A percentile compares a stretch with the other conserved stretches of the same genome.
phyloP scores from a whole-genome alignment of 2,797 vertebrate species.

The Peromyscus eremicus region DNA sequence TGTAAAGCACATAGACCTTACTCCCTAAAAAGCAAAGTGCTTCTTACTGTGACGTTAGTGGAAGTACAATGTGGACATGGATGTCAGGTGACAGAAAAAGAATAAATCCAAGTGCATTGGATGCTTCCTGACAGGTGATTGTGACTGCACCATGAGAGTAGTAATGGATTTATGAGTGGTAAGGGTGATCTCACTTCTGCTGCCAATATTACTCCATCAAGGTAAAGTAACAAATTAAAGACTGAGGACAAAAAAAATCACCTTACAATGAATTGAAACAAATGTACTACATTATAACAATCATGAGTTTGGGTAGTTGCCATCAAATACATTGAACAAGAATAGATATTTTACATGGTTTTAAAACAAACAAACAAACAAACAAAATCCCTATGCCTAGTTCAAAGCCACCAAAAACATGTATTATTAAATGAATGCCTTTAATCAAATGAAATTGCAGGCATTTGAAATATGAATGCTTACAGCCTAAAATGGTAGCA shows the following conservation, averaged over 20 bases:
- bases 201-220: constrained; percentile 31
- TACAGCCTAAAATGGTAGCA: background rate
- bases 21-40: constrained; percentile 56
- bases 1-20: background rate
- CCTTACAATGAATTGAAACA: background rate
- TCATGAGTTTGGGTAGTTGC: constrained; percentile 5
- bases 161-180: background rate
- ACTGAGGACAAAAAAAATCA: background rate
- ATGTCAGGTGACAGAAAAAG: constrained; percentile 44
- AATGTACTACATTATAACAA: background rate
- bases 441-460: constrained; percentile 28
- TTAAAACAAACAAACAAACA: background rate
- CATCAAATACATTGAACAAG: background rate
- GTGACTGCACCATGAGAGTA: background rate
- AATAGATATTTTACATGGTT: constrained; percentile 35
- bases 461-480: constrained; percentile 9
- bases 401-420: constrained; percentile 20
- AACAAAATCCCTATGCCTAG: background rate
- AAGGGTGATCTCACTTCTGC: background rate
- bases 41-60: constrained; percentile 58
- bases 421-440: constrained; percentile 9
- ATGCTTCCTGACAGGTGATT: constrained; percentile 37
- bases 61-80: constrained; percentile 68
- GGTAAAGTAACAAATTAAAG: constrained; percentile 29
- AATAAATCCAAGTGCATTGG: constrained; percentile 59